Evolutionary conservation across 2,888 invertebrate genomes (phyloP), one percentile per base, ranked within the genome.

Genomic region (Pseudococcus longispinus): DNA sequence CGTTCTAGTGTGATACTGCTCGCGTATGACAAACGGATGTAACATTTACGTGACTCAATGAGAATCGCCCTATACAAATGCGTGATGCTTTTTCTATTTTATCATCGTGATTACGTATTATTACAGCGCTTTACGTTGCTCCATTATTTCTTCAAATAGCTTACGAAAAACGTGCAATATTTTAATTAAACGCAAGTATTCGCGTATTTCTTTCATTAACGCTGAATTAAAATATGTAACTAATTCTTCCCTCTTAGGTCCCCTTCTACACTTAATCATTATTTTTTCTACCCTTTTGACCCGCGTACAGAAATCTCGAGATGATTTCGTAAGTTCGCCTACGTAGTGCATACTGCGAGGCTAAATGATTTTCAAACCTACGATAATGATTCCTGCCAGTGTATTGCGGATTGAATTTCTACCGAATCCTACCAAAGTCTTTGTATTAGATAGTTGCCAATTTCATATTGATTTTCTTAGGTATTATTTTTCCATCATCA

Each of bases 1-100:
- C 65, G 26, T 74, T 13, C 74, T 51, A 32, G 74, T 74, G 74
- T 74, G 37, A 74, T 80, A 42, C 42, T 13, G 29, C 70, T 70
- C 70, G 70, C 70, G 70, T 70, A 42, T 80, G 77, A 80, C 77
- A 80, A 80, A 80, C 77, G 77, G 77, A 80, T 80, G 77, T 80
- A 80, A 80, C 42, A 42, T 80, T 80, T 80, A 80, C 77, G 77
- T 80, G 77, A 80, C 77, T 80, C 29, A 42, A 42, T 80, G 42
- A 20, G 60, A 80, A 80, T 80, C 37, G 42, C 42, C 32, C 77
- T 20, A 80, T 80, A 29, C 77, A 80, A 80, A 80, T 80, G 42
- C 37, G 70, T 70, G 70, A 80, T 42, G 77, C 20, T 80, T 42
- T 80, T 42, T 80, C 77, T 20, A 80, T 80, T 80, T 80, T 42